Evolutionary conservation across 2,113 vertebrate genomes (phyloP).

Genomic region (Cromileptes altivelis): DNA sequence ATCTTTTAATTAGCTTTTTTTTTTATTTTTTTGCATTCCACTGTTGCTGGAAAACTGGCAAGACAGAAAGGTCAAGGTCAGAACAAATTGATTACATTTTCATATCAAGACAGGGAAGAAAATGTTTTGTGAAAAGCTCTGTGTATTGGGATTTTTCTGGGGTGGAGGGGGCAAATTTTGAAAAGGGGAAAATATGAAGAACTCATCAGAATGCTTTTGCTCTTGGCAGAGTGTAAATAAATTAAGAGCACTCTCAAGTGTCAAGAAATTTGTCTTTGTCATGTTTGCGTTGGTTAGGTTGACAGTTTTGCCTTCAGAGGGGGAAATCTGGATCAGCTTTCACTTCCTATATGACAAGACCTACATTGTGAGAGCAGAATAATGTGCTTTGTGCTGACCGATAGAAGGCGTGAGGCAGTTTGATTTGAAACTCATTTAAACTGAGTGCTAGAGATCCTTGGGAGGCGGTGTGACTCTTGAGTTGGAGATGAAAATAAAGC

Average conservation of each 20-base stretch:
- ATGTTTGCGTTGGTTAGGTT: constrained; percentile 22
- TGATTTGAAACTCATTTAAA: constrained; percentile 51
- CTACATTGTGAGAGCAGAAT: constrained; percentile 11
- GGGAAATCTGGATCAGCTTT: constrained; percentile 27
- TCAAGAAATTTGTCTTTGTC: constrained; percentile 47
- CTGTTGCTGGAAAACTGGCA: constrained; percentile 55
- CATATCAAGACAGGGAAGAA: constrained; percentile 53
- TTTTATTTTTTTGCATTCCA: constrained; percentile 51
- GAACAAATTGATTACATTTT: constrained; percentile 75
- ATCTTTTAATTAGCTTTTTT: constrained; percentile 76
- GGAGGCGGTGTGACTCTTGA: not conserved
- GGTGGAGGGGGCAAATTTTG: constrained; percentile 9
- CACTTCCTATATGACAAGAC: constrained; percentile 22
- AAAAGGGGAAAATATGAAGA: constrained; percentile 10
- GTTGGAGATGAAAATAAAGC: not conserved
- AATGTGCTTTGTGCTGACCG: constrained; percentile 2
- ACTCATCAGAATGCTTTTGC: constrained; percentile 49
- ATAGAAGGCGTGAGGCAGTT: not conserved
- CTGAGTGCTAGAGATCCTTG: not conserved
- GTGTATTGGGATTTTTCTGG: not conserved
- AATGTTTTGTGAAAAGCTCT: constrained; percentile 55
- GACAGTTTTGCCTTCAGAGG: constrained; percentile 43
- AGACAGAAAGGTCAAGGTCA: constrained; percentile 70
- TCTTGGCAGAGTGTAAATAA: constrained; percentile 41
- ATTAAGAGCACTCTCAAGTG: constrained; percentile 32